phyloP scores from a whole-genome alignment of 2,797 vertebrate genomes.

The Pangasius sanitwongsei region DNA sequence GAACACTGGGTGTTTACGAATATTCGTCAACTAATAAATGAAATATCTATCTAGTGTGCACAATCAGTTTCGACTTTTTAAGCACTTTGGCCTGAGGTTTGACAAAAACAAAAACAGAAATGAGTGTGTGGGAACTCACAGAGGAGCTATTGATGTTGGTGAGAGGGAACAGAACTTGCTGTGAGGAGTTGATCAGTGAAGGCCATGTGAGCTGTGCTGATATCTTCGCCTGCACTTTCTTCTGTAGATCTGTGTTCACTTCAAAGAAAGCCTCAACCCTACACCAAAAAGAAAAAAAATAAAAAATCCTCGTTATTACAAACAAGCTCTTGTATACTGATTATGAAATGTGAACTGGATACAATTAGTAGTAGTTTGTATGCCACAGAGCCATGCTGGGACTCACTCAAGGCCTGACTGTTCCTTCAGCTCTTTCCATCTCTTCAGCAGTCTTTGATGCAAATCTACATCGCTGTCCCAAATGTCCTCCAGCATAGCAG shows the following conservation, averaged over 20 bases:
- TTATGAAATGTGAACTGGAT: background rate
- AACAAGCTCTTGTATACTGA: background rate
- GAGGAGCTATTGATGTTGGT: constrained; percentile 95
- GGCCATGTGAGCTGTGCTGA: constrained; percentile 92
- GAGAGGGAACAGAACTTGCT: constrained; percentile 86
- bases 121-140: constrained; percentile 75
- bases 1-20: background rate
- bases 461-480: constrained; percentile 95
- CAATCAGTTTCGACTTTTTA: background rate
- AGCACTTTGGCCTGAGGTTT: background rate
- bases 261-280: constrained; percentile 90
- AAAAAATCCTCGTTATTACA: constrained; percentile 24
- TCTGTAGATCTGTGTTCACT: constrained; percentile 97
- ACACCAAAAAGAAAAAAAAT: constrained; percentile 14
- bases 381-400: background rate
- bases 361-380: background rate
- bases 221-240: constrained; percentile 87
- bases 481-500: constrained; percentile 87
- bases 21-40: background rate
- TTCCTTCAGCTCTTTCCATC: constrained; percentile 88
- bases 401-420: constrained; percentile 83
- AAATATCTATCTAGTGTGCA: background rate
- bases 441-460: constrained; percentile 87
- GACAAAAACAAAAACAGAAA: background rate
- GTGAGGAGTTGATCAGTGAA: constrained; percentile 84